Evolutionary conservation across 2,113 vertebrate species (phyloP).

Genomic region (Pongo pygmaeus): DNA sequence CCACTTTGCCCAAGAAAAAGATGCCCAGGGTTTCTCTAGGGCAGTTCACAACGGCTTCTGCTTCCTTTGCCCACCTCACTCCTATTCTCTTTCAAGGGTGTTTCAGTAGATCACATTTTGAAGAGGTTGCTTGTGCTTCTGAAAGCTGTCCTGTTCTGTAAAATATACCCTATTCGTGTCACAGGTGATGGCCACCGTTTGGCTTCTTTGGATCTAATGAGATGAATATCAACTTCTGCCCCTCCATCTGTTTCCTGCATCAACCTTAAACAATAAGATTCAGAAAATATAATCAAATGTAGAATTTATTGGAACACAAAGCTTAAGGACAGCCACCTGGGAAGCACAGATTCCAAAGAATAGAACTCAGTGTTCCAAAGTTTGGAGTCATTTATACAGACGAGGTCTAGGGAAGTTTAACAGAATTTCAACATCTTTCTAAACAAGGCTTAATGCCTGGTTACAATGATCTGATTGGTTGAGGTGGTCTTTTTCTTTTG

Average conservation of each 20-base stretch:
- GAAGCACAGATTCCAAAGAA: neutral
- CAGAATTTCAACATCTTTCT: neutral
- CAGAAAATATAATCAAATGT: neutral
- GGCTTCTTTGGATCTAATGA: slow-evolving; percentile 18
- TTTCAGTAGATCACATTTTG: neutral
- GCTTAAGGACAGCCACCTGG: neutral
- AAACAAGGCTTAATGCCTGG: neutral
- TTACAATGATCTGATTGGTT: neutral
- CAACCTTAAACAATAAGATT: neutral
- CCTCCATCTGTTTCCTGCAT: slow-evolving; percentile 26
- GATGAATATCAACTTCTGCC: slow-evolving; percentile 44
- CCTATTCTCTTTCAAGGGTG: neutral
- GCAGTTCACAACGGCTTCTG: neutral
- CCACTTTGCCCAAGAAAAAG: neutral
- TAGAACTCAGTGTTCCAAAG: neutral
- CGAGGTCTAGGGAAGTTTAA: neutral
- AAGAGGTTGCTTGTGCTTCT: slow-evolving; percentile 16
- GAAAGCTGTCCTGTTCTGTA: slow-evolving; percentile 37
- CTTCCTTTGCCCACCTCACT: neutral
- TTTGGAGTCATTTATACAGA: neutral
- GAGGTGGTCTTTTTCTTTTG: neutral
- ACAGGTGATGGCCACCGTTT: neutral
- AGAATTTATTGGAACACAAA: neutral
- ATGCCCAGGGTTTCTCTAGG: neutral
- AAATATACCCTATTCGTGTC: slow-evolving; percentile 45